These are phyloP conservation scores for Oscheius sp. DNA, from an alignment of 2,888 invertebrate species.

Conservation along the genomic window DNA sequence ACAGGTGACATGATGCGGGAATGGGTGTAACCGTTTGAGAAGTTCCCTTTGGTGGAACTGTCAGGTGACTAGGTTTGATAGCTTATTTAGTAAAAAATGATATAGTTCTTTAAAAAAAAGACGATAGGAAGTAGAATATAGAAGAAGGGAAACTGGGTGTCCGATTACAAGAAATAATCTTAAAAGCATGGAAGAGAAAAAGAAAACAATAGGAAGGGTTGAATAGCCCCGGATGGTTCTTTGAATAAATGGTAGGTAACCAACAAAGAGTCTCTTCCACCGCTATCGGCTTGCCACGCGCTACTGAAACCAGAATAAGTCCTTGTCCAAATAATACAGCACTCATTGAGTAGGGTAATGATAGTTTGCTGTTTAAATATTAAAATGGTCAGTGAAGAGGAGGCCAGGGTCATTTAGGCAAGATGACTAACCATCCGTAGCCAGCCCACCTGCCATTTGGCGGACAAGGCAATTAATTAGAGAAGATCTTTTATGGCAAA, in stretches of 20 bases:
- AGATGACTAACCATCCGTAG: no score
- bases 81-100: no score
- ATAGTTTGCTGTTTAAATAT: no score
- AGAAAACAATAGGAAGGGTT: background rate
- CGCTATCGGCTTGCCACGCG: conserved; percentile 31
- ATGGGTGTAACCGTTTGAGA: conserved; percentile 29
- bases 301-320: conserved; percentile 29
- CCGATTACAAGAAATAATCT: no score
- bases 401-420: no score
- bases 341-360: background rate
- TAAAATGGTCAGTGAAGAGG: no score
- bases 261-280: background rate
- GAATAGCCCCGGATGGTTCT: background rate
- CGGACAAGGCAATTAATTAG: conserved; percentile 15
- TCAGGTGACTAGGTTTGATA: background rate
- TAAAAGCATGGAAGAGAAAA: background rate
- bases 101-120: no score
- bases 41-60: conserved; percentile 2
- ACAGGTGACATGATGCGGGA: conserved; percentile 24
- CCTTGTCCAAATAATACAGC: conserved; percentile 27
- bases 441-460: background rate
- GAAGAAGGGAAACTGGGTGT: no score
- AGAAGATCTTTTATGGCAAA: conserved; percentile 4
- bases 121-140: no score
- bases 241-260: background rate